These are phyloP conservation scores for Drosophila pachea DNA, from an alignment of 1,140 invertebrate species.

Conservation along the genomic window DNA sequence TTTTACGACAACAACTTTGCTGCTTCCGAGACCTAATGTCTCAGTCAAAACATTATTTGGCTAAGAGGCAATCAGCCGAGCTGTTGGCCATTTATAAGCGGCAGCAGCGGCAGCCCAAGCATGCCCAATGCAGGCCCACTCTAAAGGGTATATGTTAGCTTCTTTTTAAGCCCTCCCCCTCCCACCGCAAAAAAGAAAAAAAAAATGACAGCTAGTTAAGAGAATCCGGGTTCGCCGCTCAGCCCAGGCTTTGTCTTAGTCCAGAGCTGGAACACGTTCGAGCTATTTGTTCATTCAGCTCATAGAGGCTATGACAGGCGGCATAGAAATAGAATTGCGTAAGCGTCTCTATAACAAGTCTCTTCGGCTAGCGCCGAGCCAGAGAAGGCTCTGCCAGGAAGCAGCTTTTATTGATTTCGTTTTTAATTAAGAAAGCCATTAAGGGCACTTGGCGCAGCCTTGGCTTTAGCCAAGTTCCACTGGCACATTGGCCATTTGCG, in stretches of 20 bases:
- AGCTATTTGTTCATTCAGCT: constrained; percentile 1
- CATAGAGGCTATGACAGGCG: background rate
- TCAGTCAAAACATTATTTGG: constrained; percentile 31
- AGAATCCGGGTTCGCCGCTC: too few relatives aligned
- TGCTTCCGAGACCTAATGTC: constrained; percentile 30
- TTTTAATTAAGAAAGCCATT: constrained; percentile 76
- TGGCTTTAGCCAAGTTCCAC: constrained; percentile 20
- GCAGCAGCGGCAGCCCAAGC: too few relatives aligned
- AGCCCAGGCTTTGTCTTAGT: background rate
- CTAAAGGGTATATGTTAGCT: too few relatives aligned
- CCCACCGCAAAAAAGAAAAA: too few relatives aligned
- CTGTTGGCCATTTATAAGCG: constrained; percentile 7
- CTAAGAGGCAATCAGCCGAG: constrained; percentile 11
- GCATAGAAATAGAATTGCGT: background rate
- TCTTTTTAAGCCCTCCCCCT: too few relatives aligned
- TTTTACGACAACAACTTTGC: constrained; percentile 25
- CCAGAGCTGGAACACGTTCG: background rate
- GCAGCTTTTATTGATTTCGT: constrained; percentile 64
- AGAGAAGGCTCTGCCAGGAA: constrained; percentile 3
- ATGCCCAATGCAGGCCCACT: too few relatives aligned
- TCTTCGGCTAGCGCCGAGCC: too few relatives aligned
- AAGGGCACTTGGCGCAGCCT: constrained; percentile 48
- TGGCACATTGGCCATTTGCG: constrained; percentile 31
- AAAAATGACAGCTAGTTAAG: too few relatives aligned
- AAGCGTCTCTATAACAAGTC: too few relatives aligned